These are phyloP conservation scores for Pissodes strobi DNA, from an alignment of 1,140 invertebrate species.

Conservation along the genomic window DNA sequence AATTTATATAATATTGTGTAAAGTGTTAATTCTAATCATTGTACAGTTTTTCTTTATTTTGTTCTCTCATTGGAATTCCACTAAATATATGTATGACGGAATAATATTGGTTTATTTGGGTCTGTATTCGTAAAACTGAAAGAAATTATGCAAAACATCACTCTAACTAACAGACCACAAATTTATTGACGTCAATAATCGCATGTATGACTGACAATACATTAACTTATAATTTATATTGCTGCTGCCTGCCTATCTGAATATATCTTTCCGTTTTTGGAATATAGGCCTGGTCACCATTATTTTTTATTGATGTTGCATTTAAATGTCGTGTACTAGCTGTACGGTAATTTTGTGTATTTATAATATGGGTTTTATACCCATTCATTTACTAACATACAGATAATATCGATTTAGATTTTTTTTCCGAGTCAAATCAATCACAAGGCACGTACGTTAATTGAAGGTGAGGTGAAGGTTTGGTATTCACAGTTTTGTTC, in stretches of 20 bases:
- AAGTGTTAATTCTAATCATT: slow-evolving; percentile 48
- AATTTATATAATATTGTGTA: slow-evolving; percentile 41
- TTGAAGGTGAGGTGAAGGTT: background rate
- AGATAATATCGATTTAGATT: background rate
- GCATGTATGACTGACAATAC: background rate
- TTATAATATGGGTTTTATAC: slow-evolving; percentile 11
- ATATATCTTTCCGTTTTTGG: background rate
- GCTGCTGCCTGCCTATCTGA: background rate
- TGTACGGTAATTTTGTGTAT: slow-evolving; percentile 15
- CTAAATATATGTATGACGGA: slow-evolving; percentile 34
- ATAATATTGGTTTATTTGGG: no score
- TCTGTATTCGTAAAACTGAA: no score
- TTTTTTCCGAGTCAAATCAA: background rate
- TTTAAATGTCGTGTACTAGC: slow-evolving; percentile 34
- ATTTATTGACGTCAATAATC: no score
- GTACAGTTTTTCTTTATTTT: slow-evolving; percentile 46
- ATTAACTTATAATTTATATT: background rate
- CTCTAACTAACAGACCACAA: no score
- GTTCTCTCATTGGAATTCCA: slow-evolving; percentile 41
- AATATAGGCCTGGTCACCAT: background rate
- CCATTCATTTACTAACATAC: slow-evolving; percentile 16
- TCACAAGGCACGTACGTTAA: background rate
- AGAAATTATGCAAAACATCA: no score
- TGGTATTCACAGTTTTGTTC: no score
- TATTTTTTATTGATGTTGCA: slow-evolving; percentile 29